These are phyloP conservation scores for Ceramica pisi DNA, from an alignment of 2,888 invertebrate genomes.

Conservation along the genomic window DNA sequence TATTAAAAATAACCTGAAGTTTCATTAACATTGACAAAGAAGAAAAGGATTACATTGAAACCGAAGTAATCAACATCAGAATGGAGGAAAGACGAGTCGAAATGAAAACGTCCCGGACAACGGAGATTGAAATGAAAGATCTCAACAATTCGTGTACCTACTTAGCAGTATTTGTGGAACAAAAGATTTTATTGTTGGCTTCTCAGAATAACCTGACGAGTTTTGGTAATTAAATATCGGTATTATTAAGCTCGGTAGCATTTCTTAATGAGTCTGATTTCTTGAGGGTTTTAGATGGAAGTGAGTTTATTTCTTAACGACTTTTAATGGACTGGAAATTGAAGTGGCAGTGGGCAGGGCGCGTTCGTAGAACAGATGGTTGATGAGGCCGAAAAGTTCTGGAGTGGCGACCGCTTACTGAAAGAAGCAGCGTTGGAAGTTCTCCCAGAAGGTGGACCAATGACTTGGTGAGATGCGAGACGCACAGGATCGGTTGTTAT, in stretches of 20 bases:
- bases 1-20: slow-evolving; percentile 15
- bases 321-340: neutral
- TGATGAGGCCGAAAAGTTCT: too few relatives aligned
- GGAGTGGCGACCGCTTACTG: too few relatives aligned
- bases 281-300: neutral
- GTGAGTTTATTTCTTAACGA: neutral
- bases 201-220: slow-evolving; percentile 31
- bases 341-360: too few relatives aligned
- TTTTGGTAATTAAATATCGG: slow-evolving; percentile 9
- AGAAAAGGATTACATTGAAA: slow-evolving; percentile 48
- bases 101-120: slow-evolving; percentile 43
- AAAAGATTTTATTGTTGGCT: slow-evolving; percentile 26
- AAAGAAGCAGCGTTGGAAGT: too few relatives aligned
- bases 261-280: slow-evolving; percentile 18
- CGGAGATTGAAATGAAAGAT: slow-evolving; percentile 35
- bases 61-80: slow-evolving; percentile 51
- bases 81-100: slow-evolving; percentile 31
- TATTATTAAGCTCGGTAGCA: neutral
- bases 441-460: too few relatives aligned
- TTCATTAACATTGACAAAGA: slow-evolving; percentile 57
- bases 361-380: too few relatives aligned
- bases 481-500: too few relatives aligned
- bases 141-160: slow-evolving; percentile 29
- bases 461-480: too few relatives aligned
- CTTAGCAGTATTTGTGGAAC: slow-evolving; percentile 34